A percentile compares a stretch with the other conserved stretches of the same genome.
These are phyloP conservation scores for Capreolus pygargus DNA, from an alignment of 2,113 vertebrate genomes.

Conservation along the genomic window DNA sequence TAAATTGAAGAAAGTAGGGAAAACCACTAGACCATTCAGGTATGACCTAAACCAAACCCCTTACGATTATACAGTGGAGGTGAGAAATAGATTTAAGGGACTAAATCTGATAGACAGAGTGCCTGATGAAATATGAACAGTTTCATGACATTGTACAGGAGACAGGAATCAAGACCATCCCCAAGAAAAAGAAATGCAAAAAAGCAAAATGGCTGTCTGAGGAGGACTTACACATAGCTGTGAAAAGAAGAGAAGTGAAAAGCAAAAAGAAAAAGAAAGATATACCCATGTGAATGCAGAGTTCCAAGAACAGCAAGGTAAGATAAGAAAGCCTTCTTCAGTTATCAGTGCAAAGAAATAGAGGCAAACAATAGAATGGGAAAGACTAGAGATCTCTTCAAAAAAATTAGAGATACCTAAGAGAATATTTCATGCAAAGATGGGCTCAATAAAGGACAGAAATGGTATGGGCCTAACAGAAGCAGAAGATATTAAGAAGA, in stretches of 20 bases:
- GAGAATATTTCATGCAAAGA: too few relatives aligned
- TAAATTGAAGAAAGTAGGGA: not conserved
- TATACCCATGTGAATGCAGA: not conserved
- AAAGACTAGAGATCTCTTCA: not conserved
- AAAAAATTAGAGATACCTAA: not conserved
- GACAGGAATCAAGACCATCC: not conserved
- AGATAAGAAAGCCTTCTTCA: not conserved
- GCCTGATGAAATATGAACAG: not conserved
- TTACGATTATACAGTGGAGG: not conserved
- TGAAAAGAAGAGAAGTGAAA: not conserved
- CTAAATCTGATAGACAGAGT: not conserved
- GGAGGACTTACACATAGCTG: not conserved
- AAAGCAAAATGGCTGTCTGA: not conserved
- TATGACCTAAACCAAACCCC: not conserved
- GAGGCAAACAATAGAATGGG: not conserved
- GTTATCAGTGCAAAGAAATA: not conserved
- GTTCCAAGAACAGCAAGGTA: not conserved
- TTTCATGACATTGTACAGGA: not conserved
- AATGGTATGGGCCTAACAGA: too few relatives aligned
- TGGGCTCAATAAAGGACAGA: too few relatives aligned
- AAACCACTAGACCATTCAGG: not conserved
- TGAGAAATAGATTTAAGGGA: not conserved
- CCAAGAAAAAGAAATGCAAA: not conserved
- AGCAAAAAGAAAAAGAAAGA: not conserved
- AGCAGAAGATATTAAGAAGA: too few relatives aligned